Evolutionary conservation across 2,113 vertebrate species (phyloP).

Genomic region (Chaetorhynchus papuensis): DNA sequence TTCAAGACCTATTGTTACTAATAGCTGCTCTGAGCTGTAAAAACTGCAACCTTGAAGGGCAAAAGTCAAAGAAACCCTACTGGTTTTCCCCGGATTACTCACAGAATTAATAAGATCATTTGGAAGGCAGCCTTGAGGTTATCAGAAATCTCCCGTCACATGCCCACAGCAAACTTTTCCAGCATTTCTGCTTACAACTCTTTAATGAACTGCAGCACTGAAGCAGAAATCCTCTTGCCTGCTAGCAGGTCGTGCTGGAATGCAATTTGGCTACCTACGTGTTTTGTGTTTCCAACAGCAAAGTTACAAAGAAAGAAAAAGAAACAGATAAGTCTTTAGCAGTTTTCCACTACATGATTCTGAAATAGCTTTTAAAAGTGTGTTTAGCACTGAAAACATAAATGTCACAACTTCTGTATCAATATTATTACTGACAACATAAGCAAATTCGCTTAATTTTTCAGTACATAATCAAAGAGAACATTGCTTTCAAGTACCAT

Average conservation of each 20-base stretch:
- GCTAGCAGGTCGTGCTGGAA: not conserved
- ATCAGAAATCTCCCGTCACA: constrained; percentile 60
- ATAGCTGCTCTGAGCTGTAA: constrained; percentile 48
- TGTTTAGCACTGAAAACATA: not conserved
- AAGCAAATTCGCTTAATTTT: not conserved
- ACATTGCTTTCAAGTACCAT: not conserved
- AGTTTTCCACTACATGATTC: not conserved
- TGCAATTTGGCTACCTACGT: not conserved
- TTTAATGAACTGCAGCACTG: constrained; percentile 54
- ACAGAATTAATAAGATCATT: constrained; percentile 62
- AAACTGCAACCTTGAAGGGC: constrained; percentile 35
- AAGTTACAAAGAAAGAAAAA: not conserved
- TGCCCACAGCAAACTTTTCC: constrained; percentile 6
- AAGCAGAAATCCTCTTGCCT: constrained; percentile 42
- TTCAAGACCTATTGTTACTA: constrained; percentile 50
- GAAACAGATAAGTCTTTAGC: not conserved
- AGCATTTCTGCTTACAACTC: constrained; percentile 43
- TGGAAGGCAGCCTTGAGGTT: constrained; percentile 60
- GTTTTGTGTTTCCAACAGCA: not conserved
- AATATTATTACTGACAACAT: not conserved
- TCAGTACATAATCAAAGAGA: not conserved
- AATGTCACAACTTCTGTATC: not conserved
- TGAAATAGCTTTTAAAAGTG: not conserved
- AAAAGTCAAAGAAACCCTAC: constrained; percentile 59
- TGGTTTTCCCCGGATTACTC: constrained; percentile 29